Conservation (phyloP, 2,113 vertebrate species). For the Ondatra zibethicus region DNA sequence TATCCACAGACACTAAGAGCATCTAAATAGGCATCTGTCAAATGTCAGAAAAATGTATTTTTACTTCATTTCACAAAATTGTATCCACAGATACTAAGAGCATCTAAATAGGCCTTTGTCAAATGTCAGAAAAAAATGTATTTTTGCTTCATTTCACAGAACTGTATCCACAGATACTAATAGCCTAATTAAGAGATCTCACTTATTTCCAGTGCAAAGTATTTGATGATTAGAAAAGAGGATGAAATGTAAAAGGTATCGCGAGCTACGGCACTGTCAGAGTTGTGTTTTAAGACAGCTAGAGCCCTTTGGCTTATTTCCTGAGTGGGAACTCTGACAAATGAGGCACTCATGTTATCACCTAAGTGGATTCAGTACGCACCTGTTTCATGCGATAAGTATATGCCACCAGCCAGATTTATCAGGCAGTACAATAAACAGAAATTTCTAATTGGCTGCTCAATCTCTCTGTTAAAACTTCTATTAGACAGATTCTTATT, state of each 20-base stretch:
- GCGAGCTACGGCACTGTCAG: background rate
- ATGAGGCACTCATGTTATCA: background rate
- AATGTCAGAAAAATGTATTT: constrained; percentile 9
- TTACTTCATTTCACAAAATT: background rate
- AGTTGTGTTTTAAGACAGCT: background rate
- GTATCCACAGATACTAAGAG: background rate
- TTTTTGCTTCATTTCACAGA: background rate
- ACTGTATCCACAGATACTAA: background rate
- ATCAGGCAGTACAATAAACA: background rate
- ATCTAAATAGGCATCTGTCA: background rate
- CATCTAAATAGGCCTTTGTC: background rate
- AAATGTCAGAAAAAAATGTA: background rate
- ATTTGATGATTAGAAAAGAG: background rate
- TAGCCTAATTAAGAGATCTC: background rate
- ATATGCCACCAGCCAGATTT: background rate
- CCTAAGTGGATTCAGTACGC: background rate
- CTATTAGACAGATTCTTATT: background rate
- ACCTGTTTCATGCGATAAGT: background rate
- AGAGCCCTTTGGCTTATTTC: background rate
- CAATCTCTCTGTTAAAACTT: background rate
- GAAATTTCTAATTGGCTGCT: background rate
- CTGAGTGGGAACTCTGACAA: background rate
- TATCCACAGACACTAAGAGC: background rate
- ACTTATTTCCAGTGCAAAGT: background rate
- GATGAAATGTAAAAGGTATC: background rate